Base-by-base conservation (phyloP, 2,888 invertebrate species). In the Diadromus collaris region DNA sequence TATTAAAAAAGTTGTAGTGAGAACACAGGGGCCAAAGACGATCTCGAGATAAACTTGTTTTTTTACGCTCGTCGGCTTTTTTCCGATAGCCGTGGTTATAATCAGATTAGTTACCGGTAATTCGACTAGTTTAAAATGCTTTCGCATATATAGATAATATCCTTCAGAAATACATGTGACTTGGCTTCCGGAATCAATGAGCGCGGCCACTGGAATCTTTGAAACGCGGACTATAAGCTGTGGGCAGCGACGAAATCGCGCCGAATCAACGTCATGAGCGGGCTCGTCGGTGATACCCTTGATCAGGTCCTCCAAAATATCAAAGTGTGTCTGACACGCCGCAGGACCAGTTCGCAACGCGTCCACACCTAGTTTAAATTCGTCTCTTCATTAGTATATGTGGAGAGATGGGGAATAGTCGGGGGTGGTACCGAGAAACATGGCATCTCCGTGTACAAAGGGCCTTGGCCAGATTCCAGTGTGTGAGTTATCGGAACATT, bases 151-250 rank as follows among this genome's bases (percentile, higher is more conserved):
- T 7, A 44, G 7, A 41, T 76, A 79, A 71, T 75, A 79, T 19
- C 44, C 38, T 9, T 79, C 67, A 0, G 80, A 83, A 0, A 83
- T 68, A 34, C 83, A 81, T 0, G 81, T 82, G 2, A 82, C 70
- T 38, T 83, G 81, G 27, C 83, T 83, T 13, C 81, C 82, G 0
- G 81, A 78, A 38, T 83, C 81, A 1, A 83, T 38, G 13, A 82
- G 54, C 0, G 82, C 80, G 16, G 65, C 10, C 9, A 78, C 64
- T 0, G 71, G 65, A 13, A 72, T 67, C 29, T 65, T 60, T 19
- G 69, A 67, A 19, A 80, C 21, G 10, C 44, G 6, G 0, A 79
- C 6, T 3, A 78, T 44, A 10, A 80, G 34, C 9, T 71, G 68
- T 0, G 80, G 75, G 24, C 80, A 80, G 58, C 6, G 19, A 1